These are phyloP conservation scores for Halcyon senegalensis DNA, from an alignment of 2,113 vertebrate genomes.

Conservation along the genomic window DNA sequence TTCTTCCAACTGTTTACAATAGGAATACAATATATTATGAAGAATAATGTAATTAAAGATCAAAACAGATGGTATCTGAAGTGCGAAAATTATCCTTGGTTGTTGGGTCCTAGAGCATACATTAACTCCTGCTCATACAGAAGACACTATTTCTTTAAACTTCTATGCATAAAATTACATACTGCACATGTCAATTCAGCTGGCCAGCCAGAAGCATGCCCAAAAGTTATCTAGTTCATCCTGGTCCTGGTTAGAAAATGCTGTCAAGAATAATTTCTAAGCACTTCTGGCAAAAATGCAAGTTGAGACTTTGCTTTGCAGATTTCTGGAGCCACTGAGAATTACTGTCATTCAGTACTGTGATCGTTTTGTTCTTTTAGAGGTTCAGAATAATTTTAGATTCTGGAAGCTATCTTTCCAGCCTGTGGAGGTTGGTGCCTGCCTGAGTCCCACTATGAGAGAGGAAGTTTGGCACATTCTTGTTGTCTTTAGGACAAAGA, in stretches of 20 bases:
- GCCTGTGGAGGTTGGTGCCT: neutral
- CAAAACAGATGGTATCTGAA: slow-evolving; percentile 9
- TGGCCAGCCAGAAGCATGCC: neutral
- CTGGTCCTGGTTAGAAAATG: neutral
- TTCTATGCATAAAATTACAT: neutral
- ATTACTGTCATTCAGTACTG: neutral
- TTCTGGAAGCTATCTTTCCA: neutral
- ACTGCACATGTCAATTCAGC: neutral
- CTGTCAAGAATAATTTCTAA: neutral
- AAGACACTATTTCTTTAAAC: neutral
- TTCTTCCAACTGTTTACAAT: slow-evolving; percentile 5
- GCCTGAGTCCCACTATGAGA: accelerated
- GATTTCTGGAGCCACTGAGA: neutral
- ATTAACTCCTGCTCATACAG: neutral
- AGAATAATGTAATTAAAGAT: slow-evolving; percentile 12
- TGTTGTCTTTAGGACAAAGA: neutral
- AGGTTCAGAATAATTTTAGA: neutral
- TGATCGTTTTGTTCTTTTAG: neutral
- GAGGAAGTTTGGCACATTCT: neutral
- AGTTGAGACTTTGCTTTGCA: neutral
- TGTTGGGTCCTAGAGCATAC: neutral
- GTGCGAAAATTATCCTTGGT: neutral
- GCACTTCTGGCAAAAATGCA: neutral
- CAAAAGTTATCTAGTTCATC: neutral
- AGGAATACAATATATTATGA: neutral